Conservation (phyloP, 2,113 vertebrate genomes). For the Aphyosemion australe region DNA sequence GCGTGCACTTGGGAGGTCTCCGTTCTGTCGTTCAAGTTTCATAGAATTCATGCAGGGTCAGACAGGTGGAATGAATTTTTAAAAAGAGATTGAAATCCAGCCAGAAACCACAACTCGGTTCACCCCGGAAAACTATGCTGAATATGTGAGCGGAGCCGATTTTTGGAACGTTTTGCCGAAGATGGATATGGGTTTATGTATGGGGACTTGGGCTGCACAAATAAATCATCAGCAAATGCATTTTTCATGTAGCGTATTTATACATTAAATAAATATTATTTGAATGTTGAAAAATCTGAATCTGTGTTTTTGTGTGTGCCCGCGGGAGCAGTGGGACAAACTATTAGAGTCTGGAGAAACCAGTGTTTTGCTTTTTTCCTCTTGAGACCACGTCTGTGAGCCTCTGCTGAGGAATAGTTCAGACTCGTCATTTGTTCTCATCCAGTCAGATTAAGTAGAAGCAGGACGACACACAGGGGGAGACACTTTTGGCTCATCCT, state of each 20-base stretch:
- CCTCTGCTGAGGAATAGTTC: constrained; percentile 25
- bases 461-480: constrained; percentile 66
- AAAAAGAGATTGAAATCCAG: constrained; percentile 11
- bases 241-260: neutral
- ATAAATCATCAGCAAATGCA: constrained; percentile 5
- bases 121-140: neutral
- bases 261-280: no score
- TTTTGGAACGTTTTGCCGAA: constrained; percentile 19
- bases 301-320: no score
- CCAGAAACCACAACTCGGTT: constrained; percentile 16
- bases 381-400: constrained; percentile 14
- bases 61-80: constrained; percentile 56
- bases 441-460: constrained; percentile 57
- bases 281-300: no score
- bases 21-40: constrained; percentile 10
- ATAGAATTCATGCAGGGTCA: constrained; percentile 8
- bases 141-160: neutral
- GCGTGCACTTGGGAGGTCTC: constrained; percentile 49
- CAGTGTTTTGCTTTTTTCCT: constrained; percentile 2
- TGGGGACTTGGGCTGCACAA: constrained; percentile 2
- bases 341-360: constrained; percentile 8
- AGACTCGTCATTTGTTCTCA: constrained; percentile 32
- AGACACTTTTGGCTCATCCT: constrained; percentile 52
- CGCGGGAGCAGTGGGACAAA: neutral
- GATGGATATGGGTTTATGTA: constrained; percentile 37